Percentiles rank a stretch among this genome's conserved stretches.
Conservation (phyloP, 2,888 invertebrate genomes). For the Aricia artaxerxes region DNA sequence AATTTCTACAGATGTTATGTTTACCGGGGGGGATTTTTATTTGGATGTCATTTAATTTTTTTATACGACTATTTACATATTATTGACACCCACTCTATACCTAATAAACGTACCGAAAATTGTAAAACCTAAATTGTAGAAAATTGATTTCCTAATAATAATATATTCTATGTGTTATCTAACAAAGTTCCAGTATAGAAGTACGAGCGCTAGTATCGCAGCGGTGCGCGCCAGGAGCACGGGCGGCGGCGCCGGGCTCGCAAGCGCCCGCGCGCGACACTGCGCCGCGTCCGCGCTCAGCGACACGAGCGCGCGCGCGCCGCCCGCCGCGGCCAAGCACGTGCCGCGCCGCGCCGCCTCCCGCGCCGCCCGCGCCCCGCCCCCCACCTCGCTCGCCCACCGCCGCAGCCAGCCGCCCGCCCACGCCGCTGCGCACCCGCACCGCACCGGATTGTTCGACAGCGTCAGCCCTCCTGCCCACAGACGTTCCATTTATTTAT, state of each 20-base stretch:
- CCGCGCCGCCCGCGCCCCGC: conserved; percentile 68
- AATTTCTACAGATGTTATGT: no score
- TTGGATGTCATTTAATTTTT: no score
- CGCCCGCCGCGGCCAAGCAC: conserved; percentile 51
- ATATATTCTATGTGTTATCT: background rate
- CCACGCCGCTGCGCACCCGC: conserved; percentile 92
- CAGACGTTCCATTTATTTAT: background rate
- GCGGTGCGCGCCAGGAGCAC: conserved; percentile 33
- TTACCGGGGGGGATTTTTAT: no score
- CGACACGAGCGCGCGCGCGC: conserved; percentile 81
- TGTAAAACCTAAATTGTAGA: background rate
- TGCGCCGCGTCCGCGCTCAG: conserved; percentile 85
- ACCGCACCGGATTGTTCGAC: conserved; percentile 88
- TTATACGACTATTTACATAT: background rate
- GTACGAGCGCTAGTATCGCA: conserved; percentile 11
- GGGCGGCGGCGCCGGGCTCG: conserved; percentile 42
- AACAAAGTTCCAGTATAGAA: background rate
- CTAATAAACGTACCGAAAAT: background rate
- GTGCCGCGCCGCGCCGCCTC: conserved; percentile 48
- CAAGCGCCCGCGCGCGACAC: conserved; percentile 89
- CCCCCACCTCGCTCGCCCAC: conserved; percentile 91
- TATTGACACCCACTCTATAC: background rate
- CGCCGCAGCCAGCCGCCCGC: conserved; percentile 91
- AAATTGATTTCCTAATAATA: background rate
- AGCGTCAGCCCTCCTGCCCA: conserved; percentile 84